phyloP scores from a whole-genome alignment of 2,797 vertebrate genomes.

The Bovichtus diacanthus region DNA sequence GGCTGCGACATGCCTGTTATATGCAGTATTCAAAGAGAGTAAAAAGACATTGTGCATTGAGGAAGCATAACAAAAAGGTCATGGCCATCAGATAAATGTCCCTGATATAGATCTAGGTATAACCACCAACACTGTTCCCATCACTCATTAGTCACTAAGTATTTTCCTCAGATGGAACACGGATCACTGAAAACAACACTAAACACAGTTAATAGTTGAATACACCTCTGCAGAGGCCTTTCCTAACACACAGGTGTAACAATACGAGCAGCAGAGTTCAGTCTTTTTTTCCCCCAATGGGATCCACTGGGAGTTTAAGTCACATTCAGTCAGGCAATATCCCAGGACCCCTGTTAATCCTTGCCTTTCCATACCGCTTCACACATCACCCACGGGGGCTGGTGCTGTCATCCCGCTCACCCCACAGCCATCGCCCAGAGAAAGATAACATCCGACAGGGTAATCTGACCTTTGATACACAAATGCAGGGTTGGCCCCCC shows the following conservation, averaged over 20 bases:
- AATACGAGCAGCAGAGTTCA: slow-evolving; percentile 22
- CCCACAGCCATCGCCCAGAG: slow-evolving; percentile 64
- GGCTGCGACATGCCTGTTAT: slow-evolving; percentile 29
- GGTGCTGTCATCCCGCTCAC: slow-evolving; percentile 70
- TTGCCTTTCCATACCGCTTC: slow-evolving; percentile 74
- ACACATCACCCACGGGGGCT: slow-evolving; percentile 73
- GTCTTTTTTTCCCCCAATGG: slow-evolving; percentile 57
- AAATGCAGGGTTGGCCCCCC: slow-evolving; percentile 69
- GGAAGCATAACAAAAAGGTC: slow-evolving; percentile 47
- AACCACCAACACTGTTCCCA: slow-evolving; percentile 48
- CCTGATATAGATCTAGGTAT: slow-evolving; percentile 59
- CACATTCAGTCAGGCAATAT: slow-evolving; percentile 63
- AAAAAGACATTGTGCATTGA: slow-evolving; percentile 42
- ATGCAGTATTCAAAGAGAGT: slow-evolving; percentile 37
- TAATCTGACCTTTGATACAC: slow-evolving; percentile 87
- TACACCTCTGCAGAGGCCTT: slow-evolving; percentile 31
- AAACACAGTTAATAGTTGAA: slow-evolving; percentile 14
- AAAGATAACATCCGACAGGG: slow-evolving; percentile 86
- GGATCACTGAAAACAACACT: slow-evolving; percentile 52
- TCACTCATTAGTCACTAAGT: slow-evolving; percentile 63
- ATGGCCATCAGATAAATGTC: slow-evolving; percentile 52
- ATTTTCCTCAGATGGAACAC: slow-evolving; percentile 53
- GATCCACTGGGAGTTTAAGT: slow-evolving; percentile 67
- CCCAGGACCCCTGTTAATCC: slow-evolving; percentile 80
- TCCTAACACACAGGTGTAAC: slow-evolving; percentile 32